Base-by-base conservation (phyloP, 2,113 vertebrate species). In the Xiphophorus couchianus region DNA sequence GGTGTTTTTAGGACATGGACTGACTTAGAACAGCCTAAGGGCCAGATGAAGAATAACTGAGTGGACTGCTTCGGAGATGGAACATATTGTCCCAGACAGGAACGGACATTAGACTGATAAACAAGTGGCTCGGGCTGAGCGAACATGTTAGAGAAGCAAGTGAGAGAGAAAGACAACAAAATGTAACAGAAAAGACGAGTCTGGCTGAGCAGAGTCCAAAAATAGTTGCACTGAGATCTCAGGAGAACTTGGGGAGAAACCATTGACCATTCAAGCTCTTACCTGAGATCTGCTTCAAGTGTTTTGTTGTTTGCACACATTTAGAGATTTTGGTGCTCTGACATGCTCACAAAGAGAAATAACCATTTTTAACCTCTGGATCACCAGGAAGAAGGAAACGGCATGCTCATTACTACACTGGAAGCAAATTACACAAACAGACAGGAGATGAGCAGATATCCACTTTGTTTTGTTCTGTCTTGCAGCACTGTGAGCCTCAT, bases 61-160 rank as follows among this genome's bases (percentile, higher is more conserved):
- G 85, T 80, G 51, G 83, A 88, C 78, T 70, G 76, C 84, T 76
- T 63, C 69, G 61, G 78, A 87, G 69, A 81, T 71, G 78, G 74
- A 85, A 91, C 88, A 86, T 87, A 89, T 87, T 90, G 90, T 88
- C 74, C 86, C 82, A 81, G 86, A 91, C 87, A 89, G 78, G 88
- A 90, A 85, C 84, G 81, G 84, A 86, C 87, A 86, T 85, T 73
- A 88, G 80, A 85, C 82, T 77, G 80, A 90, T 92, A 92, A 91
- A 88, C 84, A 92, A 89, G 77, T 82, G 75, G 82, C 84, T 88
- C 60, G 37, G 82, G 84, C 80, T 91, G 84, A 88, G 83, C 71
- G 51, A 77, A 85, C 76, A 29, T 81, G 86, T 87, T 85, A 85
- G 79, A 31, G 58, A 82, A 77, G 83, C 66, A 75, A 65, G 60